Evolutionary conservation across 2,888 invertebrate genomes (phyloP).

Genomic region (Limnephilus lunatus): DNA sequence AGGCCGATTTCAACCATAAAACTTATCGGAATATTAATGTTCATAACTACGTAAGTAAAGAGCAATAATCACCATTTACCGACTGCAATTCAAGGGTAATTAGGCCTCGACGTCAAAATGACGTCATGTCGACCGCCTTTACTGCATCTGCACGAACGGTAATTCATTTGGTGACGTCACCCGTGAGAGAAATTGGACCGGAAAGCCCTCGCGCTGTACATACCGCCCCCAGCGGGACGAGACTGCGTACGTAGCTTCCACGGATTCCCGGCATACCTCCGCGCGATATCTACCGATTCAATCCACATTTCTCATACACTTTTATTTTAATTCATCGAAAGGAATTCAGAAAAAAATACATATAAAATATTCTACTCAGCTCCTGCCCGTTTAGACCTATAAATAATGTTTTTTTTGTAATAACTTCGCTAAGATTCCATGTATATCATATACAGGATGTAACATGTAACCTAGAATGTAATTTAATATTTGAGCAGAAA

Average conservation of each 20-base stretch:
- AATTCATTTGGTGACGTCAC: conserved; percentile 6
- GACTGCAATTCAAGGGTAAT: background rate
- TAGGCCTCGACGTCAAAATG: conserved; percentile 13
- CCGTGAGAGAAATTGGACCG: conserved; percentile 2
- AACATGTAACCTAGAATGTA: background rate
- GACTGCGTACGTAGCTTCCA: background rate
- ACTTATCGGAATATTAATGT: background rate
- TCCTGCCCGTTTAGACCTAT: background rate
- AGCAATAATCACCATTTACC: background rate
- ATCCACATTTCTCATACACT: background rate
- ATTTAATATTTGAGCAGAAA: too few relatives aligned
- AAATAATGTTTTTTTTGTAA: background rate
- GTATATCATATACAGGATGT: background rate
- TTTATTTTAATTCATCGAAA: background rate
- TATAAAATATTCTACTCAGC: background rate
- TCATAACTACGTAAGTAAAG: background rate
- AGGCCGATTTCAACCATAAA: background rate
- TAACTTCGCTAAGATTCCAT: background rate
- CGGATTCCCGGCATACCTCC: conserved; percentile 24
- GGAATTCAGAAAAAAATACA: background rate
- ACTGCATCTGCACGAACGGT: background rate
- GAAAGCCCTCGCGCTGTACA: conserved; percentile 24
- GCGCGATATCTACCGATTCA: background rate
- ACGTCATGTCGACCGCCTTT: conserved; percentile 8
- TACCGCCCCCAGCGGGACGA: conserved; percentile 10